Conservation (phyloP, 2,888 invertebrate genomes). For the Ernsta delagoae region DNA sequence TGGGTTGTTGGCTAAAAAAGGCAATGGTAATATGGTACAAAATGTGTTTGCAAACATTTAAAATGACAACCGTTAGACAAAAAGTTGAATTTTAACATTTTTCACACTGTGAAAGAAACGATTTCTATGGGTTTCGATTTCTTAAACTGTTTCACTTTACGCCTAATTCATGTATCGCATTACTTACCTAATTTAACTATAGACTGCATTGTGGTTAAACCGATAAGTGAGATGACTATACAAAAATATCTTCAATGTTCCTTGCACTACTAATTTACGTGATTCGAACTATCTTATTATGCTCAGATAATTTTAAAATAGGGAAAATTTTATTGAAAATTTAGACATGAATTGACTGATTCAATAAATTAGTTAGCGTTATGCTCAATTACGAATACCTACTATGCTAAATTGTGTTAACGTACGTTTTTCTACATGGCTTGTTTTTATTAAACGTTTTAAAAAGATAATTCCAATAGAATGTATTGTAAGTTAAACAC, state of each 20-base stretch:
- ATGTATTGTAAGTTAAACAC: slow-evolving; percentile 25
- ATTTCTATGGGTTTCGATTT: slow-evolving; percentile 17
- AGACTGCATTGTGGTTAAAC: slow-evolving; percentile 35
- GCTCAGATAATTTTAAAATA: slow-evolving; percentile 34
- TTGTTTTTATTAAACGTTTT: slow-evolving; percentile 30
- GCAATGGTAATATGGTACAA: slow-evolving; percentile 18
- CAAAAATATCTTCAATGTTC: slow-evolving; percentile 33
- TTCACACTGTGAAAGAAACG: not conserved
- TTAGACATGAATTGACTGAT: slow-evolving; percentile 44
- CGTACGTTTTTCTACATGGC: slow-evolving; percentile 19
- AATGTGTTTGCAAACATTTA: slow-evolving; percentile 6
- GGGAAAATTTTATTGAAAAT: slow-evolving; percentile 19
- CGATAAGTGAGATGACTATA: slow-evolving; percentile 36
- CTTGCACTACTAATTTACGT: slow-evolving; percentile 33
- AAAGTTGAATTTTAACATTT: not conserved
- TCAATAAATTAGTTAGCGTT: slow-evolving; percentile 44
- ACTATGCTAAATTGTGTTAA: slow-evolving; percentile 29
- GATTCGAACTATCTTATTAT: slow-evolving; percentile 32
- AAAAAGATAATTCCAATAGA: slow-evolving; percentile 13
- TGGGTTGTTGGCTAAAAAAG: slow-evolving; percentile 16
- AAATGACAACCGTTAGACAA: slow-evolving; percentile 4
- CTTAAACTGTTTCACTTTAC: slow-evolving; percentile 21
- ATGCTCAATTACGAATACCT: slow-evolving; percentile 60
- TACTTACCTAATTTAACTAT: slow-evolving; percentile 29
- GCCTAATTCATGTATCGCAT: slow-evolving; percentile 24